Conservation (phyloP, 2,113 vertebrate genomes). For the Charadrius vociferus region DNA sequence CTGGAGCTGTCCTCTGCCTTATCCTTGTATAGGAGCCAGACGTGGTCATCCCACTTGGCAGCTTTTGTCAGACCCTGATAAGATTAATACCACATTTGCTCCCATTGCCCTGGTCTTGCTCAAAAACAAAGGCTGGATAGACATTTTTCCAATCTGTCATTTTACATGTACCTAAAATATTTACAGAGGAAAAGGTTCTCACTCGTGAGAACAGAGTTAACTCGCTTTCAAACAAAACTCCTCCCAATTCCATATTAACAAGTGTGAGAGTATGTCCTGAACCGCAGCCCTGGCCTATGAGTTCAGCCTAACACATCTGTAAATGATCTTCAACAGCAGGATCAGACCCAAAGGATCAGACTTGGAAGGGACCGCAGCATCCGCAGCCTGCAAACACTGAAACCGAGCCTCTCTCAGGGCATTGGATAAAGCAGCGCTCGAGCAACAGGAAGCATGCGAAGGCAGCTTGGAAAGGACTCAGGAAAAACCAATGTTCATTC, state of each 20-base stretch:
- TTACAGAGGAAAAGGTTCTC: conserved; percentile 19
- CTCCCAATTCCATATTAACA: conserved; percentile 51
- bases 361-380: conserved; percentile 52
- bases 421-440: neutral
- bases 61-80: neutral
- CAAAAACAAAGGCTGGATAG: conserved; percentile 18
- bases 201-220: conserved; percentile 29
- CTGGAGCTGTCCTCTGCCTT: neutral
- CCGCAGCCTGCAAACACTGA: conserved; percentile 20
- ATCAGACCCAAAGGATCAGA: conserved; percentile 58
- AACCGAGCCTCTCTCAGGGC: conserved; percentile 55
- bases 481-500: conserved; percentile 17
- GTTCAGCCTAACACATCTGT: conserved; percentile 71
- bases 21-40: neutral
- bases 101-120: neutral
- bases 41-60: neutral
- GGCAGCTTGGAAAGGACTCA: conserved; percentile 50
- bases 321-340: conserved; percentile 54
- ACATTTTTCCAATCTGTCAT: neutral
- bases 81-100: neutral
- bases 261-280: conserved; percentile 53
- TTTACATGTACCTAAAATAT: conserved; percentile 12
- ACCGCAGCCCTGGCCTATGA: conserved; percentile 29
- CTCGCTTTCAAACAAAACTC: conserved; percentile 29
- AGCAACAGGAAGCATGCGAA: conserved; percentile 22